Conservation (phyloP, 2,888 invertebrate genomes). For the Eristalinus aeneus region DNA sequence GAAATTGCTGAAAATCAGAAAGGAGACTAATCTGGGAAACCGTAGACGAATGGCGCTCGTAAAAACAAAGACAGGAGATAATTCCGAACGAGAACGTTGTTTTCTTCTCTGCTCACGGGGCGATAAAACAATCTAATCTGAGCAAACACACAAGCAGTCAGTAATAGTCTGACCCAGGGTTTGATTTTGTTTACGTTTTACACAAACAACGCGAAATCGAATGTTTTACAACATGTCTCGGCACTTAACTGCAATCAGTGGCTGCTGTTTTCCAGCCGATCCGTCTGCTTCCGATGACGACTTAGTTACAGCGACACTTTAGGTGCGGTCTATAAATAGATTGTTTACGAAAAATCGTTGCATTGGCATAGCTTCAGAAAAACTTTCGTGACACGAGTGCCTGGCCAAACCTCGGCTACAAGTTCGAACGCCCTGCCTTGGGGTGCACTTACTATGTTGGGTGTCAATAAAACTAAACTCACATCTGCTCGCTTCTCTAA, state of each 20-base stretch:
- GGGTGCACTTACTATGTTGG: not conserved
- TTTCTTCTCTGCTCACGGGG: not conserved
- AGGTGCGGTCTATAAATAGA: constrained; percentile 37
- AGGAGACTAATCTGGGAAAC: too few species aligned
- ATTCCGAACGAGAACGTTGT: not conserved
- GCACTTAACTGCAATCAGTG: not conserved
- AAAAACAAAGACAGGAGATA: too few species aligned
- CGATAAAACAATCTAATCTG: not conserved
- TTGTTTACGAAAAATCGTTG: constrained; percentile 31
- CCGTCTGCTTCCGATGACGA: not conserved
- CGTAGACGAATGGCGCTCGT: not conserved
- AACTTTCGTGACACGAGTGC: not conserved
- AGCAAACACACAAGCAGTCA: not conserved
- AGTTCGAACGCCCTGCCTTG: not conserved
- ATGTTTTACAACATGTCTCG: not conserved
- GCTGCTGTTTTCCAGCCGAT: not conserved
- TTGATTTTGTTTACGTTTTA: not conserved
- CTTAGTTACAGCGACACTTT: not conserved
- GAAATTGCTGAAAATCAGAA: too few species aligned
- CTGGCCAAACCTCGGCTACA: not conserved
- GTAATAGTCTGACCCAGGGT: not conserved
- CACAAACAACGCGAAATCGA: not conserved
- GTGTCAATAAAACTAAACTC: not conserved
- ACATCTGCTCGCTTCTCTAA: constrained; percentile 1
- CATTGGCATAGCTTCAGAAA: constrained; percentile 5